Percentiles rank a stretch among this genome's conserved stretches.
These are phyloP conservation scores for Epizoanthus ramosus DNA, from an alignment of 92 coral and sea anemone genomes.

Conservation along the genomic window DNA sequence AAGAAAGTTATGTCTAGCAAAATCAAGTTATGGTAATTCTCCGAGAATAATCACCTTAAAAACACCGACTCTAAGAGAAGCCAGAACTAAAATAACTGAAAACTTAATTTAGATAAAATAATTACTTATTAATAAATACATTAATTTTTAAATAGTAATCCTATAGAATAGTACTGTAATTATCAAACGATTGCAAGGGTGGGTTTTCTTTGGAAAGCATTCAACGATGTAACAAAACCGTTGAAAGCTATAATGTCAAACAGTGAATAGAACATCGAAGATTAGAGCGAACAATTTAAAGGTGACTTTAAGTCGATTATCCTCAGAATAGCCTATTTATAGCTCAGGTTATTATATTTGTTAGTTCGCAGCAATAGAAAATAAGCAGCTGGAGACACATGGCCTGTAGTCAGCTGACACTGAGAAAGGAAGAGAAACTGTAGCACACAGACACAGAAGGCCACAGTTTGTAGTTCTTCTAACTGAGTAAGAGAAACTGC, in stretches of 20 bases:
- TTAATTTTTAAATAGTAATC: not conserved
- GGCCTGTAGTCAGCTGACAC: no score
- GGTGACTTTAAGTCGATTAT: no score
- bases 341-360: no score
- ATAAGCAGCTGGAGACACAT: no score
- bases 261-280: no score
- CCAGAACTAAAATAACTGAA: not conserved
- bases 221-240: not conserved
- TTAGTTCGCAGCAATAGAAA: no score
- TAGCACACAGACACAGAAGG: no score
- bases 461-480: no score
- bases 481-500: no score
- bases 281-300: no score
- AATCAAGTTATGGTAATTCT: not conserved
- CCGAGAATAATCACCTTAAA: not conserved
- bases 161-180: not conserved
- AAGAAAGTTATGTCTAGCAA: constrained; percentile 21
- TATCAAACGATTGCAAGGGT: not conserved
- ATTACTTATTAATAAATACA: constrained; percentile 10
- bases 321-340: no score
- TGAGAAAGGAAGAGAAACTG: no score
- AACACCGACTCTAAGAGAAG: not conserved
- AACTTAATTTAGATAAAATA: not conserved
- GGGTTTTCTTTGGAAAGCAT: not conserved
- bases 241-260: not conserved